Evolutionary conservation across 2,888 invertebrate species (phyloP).

Genomic region (Ochropacha duplaris): DNA sequence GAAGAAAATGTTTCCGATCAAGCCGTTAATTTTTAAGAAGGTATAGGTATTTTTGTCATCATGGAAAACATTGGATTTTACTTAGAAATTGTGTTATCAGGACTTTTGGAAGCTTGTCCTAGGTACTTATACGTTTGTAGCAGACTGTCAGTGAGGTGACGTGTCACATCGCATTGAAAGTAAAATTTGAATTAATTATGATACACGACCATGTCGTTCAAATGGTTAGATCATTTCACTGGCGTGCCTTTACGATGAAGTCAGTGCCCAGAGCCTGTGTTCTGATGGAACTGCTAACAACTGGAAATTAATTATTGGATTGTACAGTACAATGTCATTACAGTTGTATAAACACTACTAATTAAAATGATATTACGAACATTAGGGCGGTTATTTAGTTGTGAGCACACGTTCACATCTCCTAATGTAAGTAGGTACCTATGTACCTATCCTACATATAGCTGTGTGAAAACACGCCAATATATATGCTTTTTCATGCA

Average conservation of each 20-base stretch:
- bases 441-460: too few relatives aligned
- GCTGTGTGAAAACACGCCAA: too few relatives aligned
- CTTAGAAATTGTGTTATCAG: not conserved
- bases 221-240: constrained; percentile 42
- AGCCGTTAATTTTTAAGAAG: too few relatives aligned
- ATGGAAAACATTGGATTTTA: not conserved
- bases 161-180: not conserved
- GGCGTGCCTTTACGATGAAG: constrained; percentile 47
- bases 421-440: too few relatives aligned
- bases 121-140: constrained; percentile 5
- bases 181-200: constrained; percentile 41
- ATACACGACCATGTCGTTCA: constrained; percentile 30
- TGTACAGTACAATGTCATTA: not conserved
- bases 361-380: not conserved
- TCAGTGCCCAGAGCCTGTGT: constrained; percentile 29
- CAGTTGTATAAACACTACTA: not conserved
- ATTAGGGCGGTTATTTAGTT: not conserved
- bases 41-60: not conserved
- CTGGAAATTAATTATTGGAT: constrained; percentile 45
- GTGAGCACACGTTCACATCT: too few relatives aligned
- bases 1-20: too few relatives aligned
- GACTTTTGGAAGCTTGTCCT: too few relatives aligned
- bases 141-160: not conserved
- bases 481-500: too few relatives aligned
- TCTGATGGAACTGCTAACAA: constrained; percentile 43